Base-by-base conservation (phyloP, 1,140 invertebrate genomes). In the Spodoptera frugiperda region DNA sequence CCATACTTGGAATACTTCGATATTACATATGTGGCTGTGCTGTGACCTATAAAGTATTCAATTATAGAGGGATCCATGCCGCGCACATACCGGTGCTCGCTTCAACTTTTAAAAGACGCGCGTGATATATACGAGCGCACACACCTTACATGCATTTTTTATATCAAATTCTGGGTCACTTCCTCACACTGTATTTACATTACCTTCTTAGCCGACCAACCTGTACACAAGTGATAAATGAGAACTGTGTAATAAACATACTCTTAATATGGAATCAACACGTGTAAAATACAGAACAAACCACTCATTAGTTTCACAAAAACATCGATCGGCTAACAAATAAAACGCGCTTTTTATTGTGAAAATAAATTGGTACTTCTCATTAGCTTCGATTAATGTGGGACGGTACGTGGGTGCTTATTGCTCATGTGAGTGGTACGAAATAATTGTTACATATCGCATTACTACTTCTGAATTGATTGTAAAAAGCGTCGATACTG, bases 11-110 rank as follows among this genome's bases (percentile, higher is more conserved):
- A 61, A 9, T 25, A 49, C 19, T 49, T 17, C 19, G 17, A 67
- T 67, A 30, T 30, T 68, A 68, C 25, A 51, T 68, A 53, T 46
- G 65, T 53, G 49, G 15, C 8, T 53, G 25, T 21, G 21, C 25
- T 51, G 63, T 68, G 63, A 68, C 63, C 63, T 68, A 68, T 30
- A 68, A 68, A 51, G 63, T 48, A 68, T 68, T 51, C 63, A 68
- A 68, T 63, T 68, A 68, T 68, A 19, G 63, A 68, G 51, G 21
- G 46, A 68, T 68, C 63, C 48, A 49, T 15, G 25, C 63, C 63
- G 57, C 39, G 46, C 59, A 39, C 63, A 68, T 68, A 30, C 63
- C 61, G 19, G 39, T 17, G 17, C 15, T 63, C 19, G 48, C 19
- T 68, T 19, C 33, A 51, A 68, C 17, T 51, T 68, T 68, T 68